These are phyloP conservation scores for Pachycephala philippinensis DNA, from an alignment of 2,113 vertebrate genomes.

Conservation along the genomic window DNA sequence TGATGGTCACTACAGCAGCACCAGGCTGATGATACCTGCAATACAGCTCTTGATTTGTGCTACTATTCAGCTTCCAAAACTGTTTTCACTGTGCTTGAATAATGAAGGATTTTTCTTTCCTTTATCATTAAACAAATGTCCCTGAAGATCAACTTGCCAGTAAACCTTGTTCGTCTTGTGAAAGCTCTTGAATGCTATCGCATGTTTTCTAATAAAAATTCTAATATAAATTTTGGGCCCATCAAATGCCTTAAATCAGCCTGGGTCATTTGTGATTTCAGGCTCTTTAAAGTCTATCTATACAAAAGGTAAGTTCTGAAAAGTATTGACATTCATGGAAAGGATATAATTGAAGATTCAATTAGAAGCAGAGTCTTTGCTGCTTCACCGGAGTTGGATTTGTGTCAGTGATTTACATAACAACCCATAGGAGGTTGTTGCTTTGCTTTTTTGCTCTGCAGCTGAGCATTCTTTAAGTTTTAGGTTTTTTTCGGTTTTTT, in stretches of 20 bases:
- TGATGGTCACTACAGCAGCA: background rate
- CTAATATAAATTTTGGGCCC: background rate
- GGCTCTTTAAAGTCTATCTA: background rate
- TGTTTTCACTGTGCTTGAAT: background rate
- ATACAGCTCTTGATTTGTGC: background rate
- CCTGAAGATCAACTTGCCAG: background rate
- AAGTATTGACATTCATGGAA: background rate
- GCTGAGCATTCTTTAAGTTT: background rate
- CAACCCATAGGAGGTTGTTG: background rate
- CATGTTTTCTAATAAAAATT: background rate
- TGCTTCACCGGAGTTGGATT: background rate
- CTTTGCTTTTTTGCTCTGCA: background rate
- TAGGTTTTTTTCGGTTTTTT: background rate
- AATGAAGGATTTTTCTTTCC: background rate
- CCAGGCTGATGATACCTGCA: background rate
- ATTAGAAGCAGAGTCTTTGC: background rate
- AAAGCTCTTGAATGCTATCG: background rate
- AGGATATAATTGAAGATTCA: background rate
- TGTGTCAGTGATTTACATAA: background rate
- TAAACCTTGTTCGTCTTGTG: background rate
- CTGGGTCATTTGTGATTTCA: background rate
- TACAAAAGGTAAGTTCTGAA: background rate
- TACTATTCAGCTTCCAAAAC: background rate
- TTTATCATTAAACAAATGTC: background rate
- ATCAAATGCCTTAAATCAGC: background rate